phyloP scores from a whole-genome alignment of 2,113 vertebrate genomes.

The Vulpes lagopus region DNA sequence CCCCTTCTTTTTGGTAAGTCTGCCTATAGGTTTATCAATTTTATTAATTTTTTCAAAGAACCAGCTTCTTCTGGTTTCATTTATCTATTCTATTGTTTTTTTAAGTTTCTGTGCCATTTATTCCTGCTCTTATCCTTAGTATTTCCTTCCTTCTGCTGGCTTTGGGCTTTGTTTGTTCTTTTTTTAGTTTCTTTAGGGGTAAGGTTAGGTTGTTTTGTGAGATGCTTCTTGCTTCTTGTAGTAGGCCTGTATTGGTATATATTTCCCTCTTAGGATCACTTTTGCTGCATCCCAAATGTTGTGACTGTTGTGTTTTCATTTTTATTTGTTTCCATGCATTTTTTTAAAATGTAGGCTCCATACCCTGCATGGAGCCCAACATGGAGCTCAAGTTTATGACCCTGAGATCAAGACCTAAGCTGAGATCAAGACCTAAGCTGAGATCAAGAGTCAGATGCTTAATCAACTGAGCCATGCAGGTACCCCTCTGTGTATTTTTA shows the following conservation, averaged over 20 bases:
- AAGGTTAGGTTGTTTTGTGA: background rate
- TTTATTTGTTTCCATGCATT: background rate
- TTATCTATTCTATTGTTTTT: background rate
- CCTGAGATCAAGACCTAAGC: background rate
- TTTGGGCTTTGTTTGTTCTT: background rate
- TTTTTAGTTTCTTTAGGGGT: background rate
- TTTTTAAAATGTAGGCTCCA: background rate
- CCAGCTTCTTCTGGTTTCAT: background rate
- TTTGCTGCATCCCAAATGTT: background rate
- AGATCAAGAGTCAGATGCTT: background rate
- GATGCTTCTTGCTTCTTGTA: background rate
- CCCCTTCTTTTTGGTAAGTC: background rate
- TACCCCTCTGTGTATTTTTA: background rate
- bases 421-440: background rate
- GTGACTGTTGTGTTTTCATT: background rate
- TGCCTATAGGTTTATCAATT: background rate
- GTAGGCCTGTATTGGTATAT: background rate
- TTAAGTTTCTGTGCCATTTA: background rate
- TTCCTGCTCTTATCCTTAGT: background rate
- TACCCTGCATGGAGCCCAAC: background rate
- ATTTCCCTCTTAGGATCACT: background rate
- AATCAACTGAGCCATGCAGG: background rate
- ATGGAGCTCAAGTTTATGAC: background rate
- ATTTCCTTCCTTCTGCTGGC: background rate
- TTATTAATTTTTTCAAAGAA: background rate